Evolutionary conservation across 2,113 vertebrate genomes (phyloP), one percentile per base, ranked within the genome.

Genomic region (Centropristis striata): DNA sequence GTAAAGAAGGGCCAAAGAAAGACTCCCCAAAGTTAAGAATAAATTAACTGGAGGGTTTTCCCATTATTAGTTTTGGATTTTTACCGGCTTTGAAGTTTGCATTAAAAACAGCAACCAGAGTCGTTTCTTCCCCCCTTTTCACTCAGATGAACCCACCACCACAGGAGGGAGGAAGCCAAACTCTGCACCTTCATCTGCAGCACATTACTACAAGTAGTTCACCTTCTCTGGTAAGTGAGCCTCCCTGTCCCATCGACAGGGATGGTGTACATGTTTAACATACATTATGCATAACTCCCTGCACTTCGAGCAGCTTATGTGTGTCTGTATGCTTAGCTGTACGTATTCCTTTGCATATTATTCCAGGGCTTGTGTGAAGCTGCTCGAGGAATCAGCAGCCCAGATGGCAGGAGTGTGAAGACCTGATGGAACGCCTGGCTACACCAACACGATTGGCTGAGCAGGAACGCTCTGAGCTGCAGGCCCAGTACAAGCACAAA

Each of bases 401-500:
- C 88, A 94, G 84, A 93, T 94, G 44, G 13, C 86, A 74, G 70
- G 96, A 98, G 83, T 95, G 91, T 0, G 94, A 97, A 84, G 95
- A 95, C 53, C 89, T 97, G 37, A 84, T 66, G 0, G 91, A 93
- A 18, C 95, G 93, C 11, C 89, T 96, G 55, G 78, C 92, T 0
- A 25, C 69, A 0, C 89, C 85, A 11, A 93, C 94, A 1, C 93
- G 85, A 49, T 87, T 85, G 0, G 90, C 68, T 0, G 95, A 96
- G 89, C 92, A 86, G 85, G 95, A 95, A 8, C 91, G 92, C 23
- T 63, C 92, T 0, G 96, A 97, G 78, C 94, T 96, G 71, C 83
- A 92, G 23, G 92, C 90, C 0, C 95, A 96, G 84, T 94, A 97
- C 80, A 96, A 97, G 86, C 95, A 92, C 57, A 95, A 85, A 23